Base-by-base conservation (phyloP, 2,113 vertebrate species). In the Engystomops pustulosus region DNA sequence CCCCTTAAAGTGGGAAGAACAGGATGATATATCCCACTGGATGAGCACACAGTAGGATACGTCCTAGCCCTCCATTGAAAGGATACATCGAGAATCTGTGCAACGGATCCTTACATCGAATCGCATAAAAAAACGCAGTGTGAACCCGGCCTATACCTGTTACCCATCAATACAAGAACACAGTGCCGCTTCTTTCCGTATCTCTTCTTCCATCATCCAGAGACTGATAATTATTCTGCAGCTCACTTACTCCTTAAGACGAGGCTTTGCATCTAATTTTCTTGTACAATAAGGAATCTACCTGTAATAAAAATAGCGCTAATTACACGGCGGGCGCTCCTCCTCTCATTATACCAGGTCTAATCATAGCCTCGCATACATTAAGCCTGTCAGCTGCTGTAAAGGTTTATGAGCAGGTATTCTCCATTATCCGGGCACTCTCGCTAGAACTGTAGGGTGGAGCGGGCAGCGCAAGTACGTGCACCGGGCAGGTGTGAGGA, bases 321-420 rank as follows among this genome's bases (percentile, higher is more conserved):
- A 55, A 58, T 77, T 32, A 77, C 72, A n/a, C 7, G 47, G 44
- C 49, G 30, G 6, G 45, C 72, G 11, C 72, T n/a, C 49, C 74
- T 23, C 30, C 49, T 32, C 25, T 10, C 51, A 76, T 36, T 53
- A 20, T 77, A 51, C 53, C 74, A 77, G 10, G 17, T n/a, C 49
- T 77, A 77, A 23, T 38, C 10, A 53, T 77, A 77, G 51, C 7
- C 32, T 12, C 27, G 32, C 32, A 53, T 76, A 53, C 30, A 76
- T 76, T 36, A 76, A 76, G 36, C 9, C 30, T 4, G 27, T 23
- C 17, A 23, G 11, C 53, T 15, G 49, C 47, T 77, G 32, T 77
- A 58, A 77, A 38, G 34, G 32, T 77, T 58, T 55, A 77, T 55
- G 55, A 27, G 3, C 8, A 72, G 68, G 32, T 41, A 71, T 71